Evolutionary conservation across 2,113 vertebrate genomes (phyloP).

Genomic region (Stigmatopora argus): DNA sequence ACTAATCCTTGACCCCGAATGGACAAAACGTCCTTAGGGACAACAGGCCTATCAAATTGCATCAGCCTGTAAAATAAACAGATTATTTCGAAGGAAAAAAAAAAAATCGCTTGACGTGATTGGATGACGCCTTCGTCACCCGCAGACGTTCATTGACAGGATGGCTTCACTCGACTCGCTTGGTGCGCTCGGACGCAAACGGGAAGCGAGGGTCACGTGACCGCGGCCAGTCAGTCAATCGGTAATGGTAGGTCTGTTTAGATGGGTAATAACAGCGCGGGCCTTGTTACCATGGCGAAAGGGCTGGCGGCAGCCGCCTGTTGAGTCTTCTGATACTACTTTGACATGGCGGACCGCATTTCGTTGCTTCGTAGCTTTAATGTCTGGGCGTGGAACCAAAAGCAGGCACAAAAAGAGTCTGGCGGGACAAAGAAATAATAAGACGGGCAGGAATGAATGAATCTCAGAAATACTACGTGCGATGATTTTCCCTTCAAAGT

Average conservation of each 20-base stretch:
- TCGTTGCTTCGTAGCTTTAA: background rate
- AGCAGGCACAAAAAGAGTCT: background rate
- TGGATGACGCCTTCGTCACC: constrained; percentile 35
- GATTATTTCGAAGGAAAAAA: background rate
- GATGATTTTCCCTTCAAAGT: too few species aligned
- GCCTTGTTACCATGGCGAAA: constrained; percentile 60
- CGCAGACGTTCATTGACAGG: constrained; percentile 18
- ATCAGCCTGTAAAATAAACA: constrained; percentile 12
- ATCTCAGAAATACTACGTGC: too few species aligned
- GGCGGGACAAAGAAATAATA: background rate
- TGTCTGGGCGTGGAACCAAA: background rate
- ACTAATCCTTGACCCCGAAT: background rate
- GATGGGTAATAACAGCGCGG: constrained; percentile 32
- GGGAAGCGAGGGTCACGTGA: constrained; percentile 24
- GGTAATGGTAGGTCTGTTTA: constrained; percentile 1
- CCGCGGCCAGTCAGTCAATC: constrained; percentile 2
- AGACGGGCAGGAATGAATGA: background rate
- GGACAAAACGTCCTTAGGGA: background rate
- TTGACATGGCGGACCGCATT: background rate
- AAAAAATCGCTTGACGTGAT: constrained; percentile 12
- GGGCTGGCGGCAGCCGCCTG: constrained; percentile 19
- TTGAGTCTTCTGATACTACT: background rate
- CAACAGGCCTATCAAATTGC: constrained; percentile 10
- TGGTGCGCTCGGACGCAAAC: constrained; percentile 40
- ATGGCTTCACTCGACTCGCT: constrained; percentile 33